Conservation (phyloP, 2,888 invertebrate species). For the Diadegma fenestrale region DNA sequence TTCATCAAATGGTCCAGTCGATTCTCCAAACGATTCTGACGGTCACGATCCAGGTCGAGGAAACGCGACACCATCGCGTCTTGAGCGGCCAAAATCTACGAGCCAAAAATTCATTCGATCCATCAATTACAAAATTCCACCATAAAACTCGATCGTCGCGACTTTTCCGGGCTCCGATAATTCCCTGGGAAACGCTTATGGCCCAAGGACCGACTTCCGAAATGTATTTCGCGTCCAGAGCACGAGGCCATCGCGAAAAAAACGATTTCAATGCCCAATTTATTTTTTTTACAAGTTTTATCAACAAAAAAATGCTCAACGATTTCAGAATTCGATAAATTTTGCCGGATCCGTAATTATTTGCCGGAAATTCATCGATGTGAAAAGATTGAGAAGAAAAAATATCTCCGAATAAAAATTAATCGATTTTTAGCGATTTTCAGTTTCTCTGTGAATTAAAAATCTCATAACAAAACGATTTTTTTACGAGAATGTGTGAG, state of each 20-base stretch:
- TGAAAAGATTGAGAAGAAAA: too few relatives aligned
- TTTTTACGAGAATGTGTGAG: background rate
- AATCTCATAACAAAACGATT: background rate
- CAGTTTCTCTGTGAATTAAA: too few relatives aligned
- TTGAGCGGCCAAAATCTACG: slow-evolving; percentile 82
- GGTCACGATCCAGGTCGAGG: slow-evolving; percentile 81
- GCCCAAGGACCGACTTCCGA: background rate
- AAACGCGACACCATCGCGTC: slow-evolving; percentile 82
- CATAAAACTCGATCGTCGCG: background rate
- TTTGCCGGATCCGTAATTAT: background rate
- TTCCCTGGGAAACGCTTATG: background rate
- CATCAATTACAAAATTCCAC: background rate
- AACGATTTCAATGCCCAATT: background rate
- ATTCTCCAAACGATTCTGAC: slow-evolving; percentile 82
- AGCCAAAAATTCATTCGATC: background rate
- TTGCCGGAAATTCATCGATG: too few relatives aligned
- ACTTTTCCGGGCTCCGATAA: background rate
- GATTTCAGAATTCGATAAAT: background rate
- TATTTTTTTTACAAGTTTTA: background rate
- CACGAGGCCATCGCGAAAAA: background rate
- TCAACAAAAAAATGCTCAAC: background rate
- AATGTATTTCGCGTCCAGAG: background rate
- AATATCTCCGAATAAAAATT: too few relatives aligned
- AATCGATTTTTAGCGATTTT: too few relatives aligned
- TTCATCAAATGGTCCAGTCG: slow-evolving; percentile 82